Evolutionary conservation across 1,140 invertebrate genomes (phyloP).

Genomic region (Euwallacea fornicatus): DNA sequence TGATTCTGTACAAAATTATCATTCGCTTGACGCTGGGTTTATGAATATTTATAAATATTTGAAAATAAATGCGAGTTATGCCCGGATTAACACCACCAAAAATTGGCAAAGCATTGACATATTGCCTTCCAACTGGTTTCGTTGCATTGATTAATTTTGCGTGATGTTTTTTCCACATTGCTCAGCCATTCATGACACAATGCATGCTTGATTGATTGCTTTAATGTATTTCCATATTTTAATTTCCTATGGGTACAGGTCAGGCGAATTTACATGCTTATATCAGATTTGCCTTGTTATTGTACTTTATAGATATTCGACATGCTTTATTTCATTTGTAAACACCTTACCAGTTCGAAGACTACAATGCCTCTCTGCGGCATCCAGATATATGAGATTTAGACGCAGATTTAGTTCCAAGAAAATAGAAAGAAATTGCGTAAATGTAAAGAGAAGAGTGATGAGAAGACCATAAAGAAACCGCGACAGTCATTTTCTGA

Average conservation of each 20-base stretch:
- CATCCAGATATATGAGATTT: not conserved
- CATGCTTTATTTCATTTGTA: no score
- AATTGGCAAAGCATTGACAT: conserved; percentile 16
- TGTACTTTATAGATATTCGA: not conserved
- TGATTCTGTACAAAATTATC: no score
- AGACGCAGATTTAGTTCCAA: not conserved
- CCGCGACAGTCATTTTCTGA: no score
- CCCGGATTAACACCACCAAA: not conserved
- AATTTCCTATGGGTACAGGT: conserved; percentile 29
- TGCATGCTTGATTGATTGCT: conserved; percentile 30
- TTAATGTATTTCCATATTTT: conserved; percentile 31
- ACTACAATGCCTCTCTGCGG: not conserved
- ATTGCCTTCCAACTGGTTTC: conserved; percentile 23
- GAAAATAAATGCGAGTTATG: no score
- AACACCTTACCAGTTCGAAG: not conserved
- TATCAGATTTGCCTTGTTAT: not conserved
- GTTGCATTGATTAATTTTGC: conserved; percentile 32
- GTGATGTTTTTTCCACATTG: conserved; percentile 25
- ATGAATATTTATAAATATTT: no score
- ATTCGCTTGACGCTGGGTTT: no score
- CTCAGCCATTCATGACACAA: conserved; percentile 20
- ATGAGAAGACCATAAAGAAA: no score
- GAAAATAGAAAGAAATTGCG: not conserved
- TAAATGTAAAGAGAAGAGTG: no score
- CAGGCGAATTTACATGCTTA: conserved; percentile 9